phyloP scores from a whole-genome alignment of 1,140 invertebrate species.

The Globodera rostochiensis region DNA sequence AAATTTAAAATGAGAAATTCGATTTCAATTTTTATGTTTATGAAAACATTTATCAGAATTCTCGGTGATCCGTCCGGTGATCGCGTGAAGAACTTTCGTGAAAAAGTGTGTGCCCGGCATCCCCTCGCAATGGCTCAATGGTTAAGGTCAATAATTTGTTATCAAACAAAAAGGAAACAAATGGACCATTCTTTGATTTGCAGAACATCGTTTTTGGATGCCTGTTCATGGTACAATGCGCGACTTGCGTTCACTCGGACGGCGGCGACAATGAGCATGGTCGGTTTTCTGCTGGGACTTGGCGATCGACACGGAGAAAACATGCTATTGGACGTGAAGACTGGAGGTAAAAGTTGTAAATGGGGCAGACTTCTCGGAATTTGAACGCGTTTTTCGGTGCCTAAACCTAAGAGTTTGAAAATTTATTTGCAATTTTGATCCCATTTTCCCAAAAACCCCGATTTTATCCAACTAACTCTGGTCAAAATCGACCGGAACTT shows the following conservation, averaged over 20 bases:
- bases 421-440: too few relatives aligned
- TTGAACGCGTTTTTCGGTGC: too few relatives aligned
- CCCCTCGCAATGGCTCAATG: constrained; percentile 66
- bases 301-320: constrained; percentile 98
- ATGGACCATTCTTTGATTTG: background rate
- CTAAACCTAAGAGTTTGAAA: too few relatives aligned
- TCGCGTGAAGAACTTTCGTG: constrained; percentile 24
- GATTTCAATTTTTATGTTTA: background rate
- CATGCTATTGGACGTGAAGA: constrained; percentile 69
- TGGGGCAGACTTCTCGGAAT: too few relatives aligned
- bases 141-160: constrained; percentile 71
- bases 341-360: background rate
- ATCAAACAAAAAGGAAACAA: background rate
- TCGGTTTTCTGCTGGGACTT: constrained; percentile 92
- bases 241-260: constrained; percentile 84
- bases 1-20: background rate
- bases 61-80: constrained; percentile 31
- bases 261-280: constrained; percentile 94
- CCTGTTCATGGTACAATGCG: constrained; percentile 71
- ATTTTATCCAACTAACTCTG: too few relatives aligned
- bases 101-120: constrained; percentile 36
- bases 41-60: background rate
- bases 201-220: constrained; percentile 49
- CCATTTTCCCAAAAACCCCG: too few relatives aligned
- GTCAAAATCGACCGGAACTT: background rate